Conservation (phyloP, 2,113 vertebrate species). For the Phodopus roborovskii region DNA sequence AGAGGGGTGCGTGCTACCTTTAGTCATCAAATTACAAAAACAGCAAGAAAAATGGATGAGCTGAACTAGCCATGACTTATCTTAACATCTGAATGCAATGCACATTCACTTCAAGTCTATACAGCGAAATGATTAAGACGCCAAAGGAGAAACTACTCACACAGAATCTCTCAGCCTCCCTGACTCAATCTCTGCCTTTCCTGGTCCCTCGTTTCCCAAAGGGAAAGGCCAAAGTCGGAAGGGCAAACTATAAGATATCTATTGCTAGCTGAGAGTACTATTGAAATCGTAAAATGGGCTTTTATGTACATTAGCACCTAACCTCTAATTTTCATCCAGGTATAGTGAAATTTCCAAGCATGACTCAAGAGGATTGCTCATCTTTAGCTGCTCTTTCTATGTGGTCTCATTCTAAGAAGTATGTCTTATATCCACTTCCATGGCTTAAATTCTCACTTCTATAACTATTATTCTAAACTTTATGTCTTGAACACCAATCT, state of each 20-base stretch:
- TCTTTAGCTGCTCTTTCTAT: background rate
- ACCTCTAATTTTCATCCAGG: conserved; percentile 3
- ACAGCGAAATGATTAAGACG: background rate
- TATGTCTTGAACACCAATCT: background rate
- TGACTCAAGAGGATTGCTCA: background rate
- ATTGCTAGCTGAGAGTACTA: background rate
- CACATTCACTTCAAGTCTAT: background rate
- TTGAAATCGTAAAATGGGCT: conserved; percentile 17
- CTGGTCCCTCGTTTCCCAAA: background rate
- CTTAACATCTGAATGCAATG: background rate
- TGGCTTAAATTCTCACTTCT: background rate
- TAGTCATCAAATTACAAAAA: conserved; percentile 24
- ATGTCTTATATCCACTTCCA: background rate
- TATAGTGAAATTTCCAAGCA: conserved; percentile 7
- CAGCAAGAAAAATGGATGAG: background rate
- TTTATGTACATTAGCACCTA: conserved; percentile 30
- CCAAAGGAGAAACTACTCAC: background rate
- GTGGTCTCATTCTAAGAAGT: background rate
- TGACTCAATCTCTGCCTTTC: background rate
- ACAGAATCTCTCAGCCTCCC: background rate
- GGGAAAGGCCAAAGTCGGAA: background rate
- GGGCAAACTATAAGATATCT: background rate
- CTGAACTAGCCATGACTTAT: background rate
- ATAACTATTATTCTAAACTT: background rate
- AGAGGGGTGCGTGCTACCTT: background rate